Base-by-base conservation (phyloP, 2,113 vertebrate species). In the Perognathus longimembris region DNA sequence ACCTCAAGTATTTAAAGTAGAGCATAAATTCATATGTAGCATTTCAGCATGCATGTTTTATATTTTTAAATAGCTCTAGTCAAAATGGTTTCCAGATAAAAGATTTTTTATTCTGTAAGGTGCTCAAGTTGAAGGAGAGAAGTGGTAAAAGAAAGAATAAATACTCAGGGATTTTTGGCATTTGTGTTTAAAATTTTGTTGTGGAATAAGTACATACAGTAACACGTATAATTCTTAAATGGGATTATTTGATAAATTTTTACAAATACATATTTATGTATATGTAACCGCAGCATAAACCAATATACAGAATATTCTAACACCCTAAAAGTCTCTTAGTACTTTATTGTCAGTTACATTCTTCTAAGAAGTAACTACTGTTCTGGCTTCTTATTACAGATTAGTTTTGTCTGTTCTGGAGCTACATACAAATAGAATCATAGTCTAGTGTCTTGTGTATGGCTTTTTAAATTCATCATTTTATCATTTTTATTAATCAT, bases 31-130 rank as follows among this genome's bases (percentile, higher is more conserved):
- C 14, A 42, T 69, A 38, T 34, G 88, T 3, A 66, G 3, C 32
- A 63, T 87, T 93, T 94, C 34, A 90, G n/a, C 54, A 84, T 77
- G n/a, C 57, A 21, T 71, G 40, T 21, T 84, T 84, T 64, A 18
- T 88, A 57, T 80, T 85, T 91, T 94, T 95, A 92, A 92, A 50
- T 77, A 88, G 6, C 57, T 88, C 1, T 63, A 77, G 57, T 92
- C 4, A 92, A 79, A 92, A 90, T 94, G 54, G 21, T 84, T 84
- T 86, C 50, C 24, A 78, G 11, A 63, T 86, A n/a, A 24, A 50
- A 38, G 70, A 36, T 17, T 61, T 79, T 66, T 63, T 57, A 89
- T 42, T 7, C 18, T 89, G 85, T 90, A 67, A 92, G 34, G 40
- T 80, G 3, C 73, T 88, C 34, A 77, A 73, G 17, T 73, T 85